Base-by-base conservation (phyloP, 2,797 vertebrate genomes). In the Sebastes elongatus region DNA sequence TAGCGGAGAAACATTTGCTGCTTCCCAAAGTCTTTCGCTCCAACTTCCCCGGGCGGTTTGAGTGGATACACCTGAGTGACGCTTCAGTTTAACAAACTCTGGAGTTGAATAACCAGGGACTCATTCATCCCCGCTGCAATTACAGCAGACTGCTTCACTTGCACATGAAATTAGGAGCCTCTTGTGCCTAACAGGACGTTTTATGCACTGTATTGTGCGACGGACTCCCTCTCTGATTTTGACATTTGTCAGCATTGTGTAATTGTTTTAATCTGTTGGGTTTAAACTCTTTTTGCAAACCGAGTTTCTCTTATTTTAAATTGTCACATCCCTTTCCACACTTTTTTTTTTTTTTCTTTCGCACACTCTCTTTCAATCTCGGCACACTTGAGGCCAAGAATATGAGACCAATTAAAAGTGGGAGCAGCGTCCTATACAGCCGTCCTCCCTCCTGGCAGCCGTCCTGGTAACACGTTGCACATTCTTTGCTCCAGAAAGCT, bases 361-460 rank as follows among this genome's bases (percentile, higher is more conserved):
- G 10, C 61, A 73, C 66, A 30, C 66, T 84, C 22, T 69, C 72
- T 78, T 84, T 82, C 69, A 59, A 28, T 88, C 80, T 74, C 68
- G 67, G 56, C 66, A 55, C 9, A 22, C 76, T 46, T 14, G 65
- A 85, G 60, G 86, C 91, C 90, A 85, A 92, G 80, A 91, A 86
- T 89, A 87, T 89, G 91, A 85, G 84, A 86, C 76, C 82, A 90
- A 92, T 93, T 92, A 93, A 89, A 87, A 80, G 30, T 67, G 22
- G 6, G 84, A 81, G 73, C 84, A 66, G 76, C 74, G 74, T 86
- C 82, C 78, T 46, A 6, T n/a, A 25, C 63, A 69, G 7, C 53
- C 85, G 14, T 76, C 72, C 81, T 74, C 57, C 67, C 85, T 78
- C 49, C 78, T 90, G 90, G 89, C 90, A 78, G 64, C 13, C 82